These are phyloP conservation scores for Craseonycteris thonglongyai DNA, from an alignment of 2,113 vertebrate species.

Conservation along the genomic window DNA sequence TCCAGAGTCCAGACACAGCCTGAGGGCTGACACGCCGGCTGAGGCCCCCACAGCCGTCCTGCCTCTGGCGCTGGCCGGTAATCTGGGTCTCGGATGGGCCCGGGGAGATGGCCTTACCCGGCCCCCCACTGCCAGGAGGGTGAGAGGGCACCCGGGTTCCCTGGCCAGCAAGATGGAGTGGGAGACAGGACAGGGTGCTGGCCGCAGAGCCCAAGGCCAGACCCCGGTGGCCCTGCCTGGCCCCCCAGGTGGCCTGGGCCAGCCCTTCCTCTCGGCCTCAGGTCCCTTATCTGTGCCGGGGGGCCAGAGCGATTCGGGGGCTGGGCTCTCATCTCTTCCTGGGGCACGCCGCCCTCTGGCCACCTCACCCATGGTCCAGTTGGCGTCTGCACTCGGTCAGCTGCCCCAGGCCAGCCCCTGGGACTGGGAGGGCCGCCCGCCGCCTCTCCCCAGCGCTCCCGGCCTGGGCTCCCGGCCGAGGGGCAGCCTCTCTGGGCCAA, in stretches of 20 bases:
- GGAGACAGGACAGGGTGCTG: accelerated
- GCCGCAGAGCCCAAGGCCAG: no score
- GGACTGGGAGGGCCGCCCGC: neutral
- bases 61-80: accelerated
- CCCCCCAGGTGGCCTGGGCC: neutral
- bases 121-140: neutral
- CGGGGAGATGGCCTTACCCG: accelerated
- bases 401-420: neutral
- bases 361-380: conserved; percentile 47
- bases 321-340: accelerated
- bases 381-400: neutral
- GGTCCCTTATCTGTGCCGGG: neutral
- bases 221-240: neutral
- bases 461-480: accelerated
- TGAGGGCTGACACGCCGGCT: no score
- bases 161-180: accelerated
- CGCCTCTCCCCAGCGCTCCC: accelerated
- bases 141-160: accelerated
- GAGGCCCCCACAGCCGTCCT: no score
- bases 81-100: no score
- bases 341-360: neutral
- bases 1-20: no score
- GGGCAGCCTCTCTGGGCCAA: neutral
- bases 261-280: neutral
- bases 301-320: neutral